Percentiles rank a stretch among this genome's conserved stretches.
Evolutionary conservation across 2,888 invertebrate genomes (phyloP).

Genomic region (Lasioglossum zephyrum): DNA sequence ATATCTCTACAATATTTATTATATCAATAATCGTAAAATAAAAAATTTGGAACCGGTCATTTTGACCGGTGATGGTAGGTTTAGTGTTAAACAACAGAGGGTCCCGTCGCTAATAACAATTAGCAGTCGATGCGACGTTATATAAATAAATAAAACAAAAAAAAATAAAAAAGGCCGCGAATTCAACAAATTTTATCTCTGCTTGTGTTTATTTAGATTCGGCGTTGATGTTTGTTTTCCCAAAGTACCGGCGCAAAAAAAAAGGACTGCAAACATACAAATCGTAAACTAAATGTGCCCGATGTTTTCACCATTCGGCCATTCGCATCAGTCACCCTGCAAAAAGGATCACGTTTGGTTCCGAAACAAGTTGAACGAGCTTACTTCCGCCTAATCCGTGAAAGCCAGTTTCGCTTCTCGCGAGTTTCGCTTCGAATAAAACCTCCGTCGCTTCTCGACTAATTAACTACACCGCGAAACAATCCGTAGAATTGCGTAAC

Average conservation of each 20-base stretch:
- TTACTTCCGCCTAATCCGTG: not conserved
- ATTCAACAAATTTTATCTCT: not conserved
- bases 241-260: not conserved
- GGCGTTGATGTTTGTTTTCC: not conserved
- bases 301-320: not conserved
- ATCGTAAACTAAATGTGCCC: not conserved
- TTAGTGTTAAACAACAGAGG: too few relatives aligned
- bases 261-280: not conserved
- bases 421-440: not conserved
- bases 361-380: not conserved
- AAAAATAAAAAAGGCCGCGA: too few relatives aligned
- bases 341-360: not conserved
- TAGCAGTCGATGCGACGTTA: too few relatives aligned
- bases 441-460: not conserved
- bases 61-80: too few relatives aligned
- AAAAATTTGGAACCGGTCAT: too few relatives aligned
- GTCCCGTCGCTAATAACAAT: too few relatives aligned
- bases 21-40: too few relatives aligned
- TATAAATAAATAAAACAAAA: too few relatives aligned
- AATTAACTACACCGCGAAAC: not conserved
- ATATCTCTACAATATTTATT: too few relatives aligned
- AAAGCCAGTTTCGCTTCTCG: not conserved
- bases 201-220: not conserved
- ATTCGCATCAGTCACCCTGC: not conserved
- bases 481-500: not conserved